Evolutionary conservation across 2,113 vertebrate species (phyloP), one percentile per base, ranked within the genome.

Genomic region (Cyprinodon variegatus): DNA sequence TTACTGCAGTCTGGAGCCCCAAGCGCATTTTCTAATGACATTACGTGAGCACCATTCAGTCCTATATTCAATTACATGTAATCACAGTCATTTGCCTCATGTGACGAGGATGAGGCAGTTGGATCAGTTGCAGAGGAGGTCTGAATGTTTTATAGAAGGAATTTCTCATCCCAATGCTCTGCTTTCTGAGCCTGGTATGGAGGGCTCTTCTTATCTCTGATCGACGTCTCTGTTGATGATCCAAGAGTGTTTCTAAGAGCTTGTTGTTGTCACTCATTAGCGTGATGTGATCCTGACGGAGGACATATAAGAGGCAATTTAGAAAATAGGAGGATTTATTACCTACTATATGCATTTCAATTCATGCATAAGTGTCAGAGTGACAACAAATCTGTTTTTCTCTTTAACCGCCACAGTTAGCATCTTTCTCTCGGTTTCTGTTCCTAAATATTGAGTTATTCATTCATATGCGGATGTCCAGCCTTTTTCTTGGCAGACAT

Each of bases 51-150:
- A 83, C 87, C 88, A 90, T 93, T 94, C 89, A 91, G 92, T 90
- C 88, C 83, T 84, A 77, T 90, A 93, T 93, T 92, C 83, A 91
- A 92, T 94, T 91, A 93, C 75, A 77, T 88, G 89, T 90, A 92
- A 91, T 93, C 88, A 88, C 82, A 79, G 81, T 91, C 83, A 90
- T 88, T 92, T 88, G 86, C 85, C 81, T 93, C 91, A 93, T 91
- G 90, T 90, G 92, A 91, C 84, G 81, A 67, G 70, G 82, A 82
- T 61, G 65, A 70, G 74, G 74, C 72, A 62, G 48, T 45, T 14
- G 77, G 63, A 61, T 72, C 22, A 3, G 45, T 22, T 20, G 36
- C 50, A 81, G 81, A 69, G 83, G 73, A 62, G 79, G 72, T 79
- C 48, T 61, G 29, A n/a, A 50, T 48, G 63, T 57, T 64, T 61